phyloP scores from a whole-genome alignment of 2,113 vertebrate species.

The Calidris pygmaea region DNA sequence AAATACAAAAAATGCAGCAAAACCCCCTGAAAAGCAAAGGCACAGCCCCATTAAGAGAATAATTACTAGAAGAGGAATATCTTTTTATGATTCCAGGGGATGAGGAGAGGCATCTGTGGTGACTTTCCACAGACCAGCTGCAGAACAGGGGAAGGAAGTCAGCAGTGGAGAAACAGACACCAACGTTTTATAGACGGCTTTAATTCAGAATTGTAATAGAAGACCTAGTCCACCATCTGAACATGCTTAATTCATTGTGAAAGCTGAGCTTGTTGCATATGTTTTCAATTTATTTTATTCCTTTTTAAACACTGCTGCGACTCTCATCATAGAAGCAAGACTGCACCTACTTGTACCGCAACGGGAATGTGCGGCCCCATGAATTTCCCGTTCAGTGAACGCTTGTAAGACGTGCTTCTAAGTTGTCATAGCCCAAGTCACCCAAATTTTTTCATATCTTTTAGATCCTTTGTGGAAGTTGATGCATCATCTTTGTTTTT shows the following conservation, averaged over 20 bases:
- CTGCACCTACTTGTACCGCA: background rate
- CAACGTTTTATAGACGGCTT: background rate
- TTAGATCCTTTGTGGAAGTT: background rate
- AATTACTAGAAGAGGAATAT: background rate
- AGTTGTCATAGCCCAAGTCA: background rate
- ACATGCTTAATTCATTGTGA: background rate
- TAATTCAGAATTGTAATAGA: background rate
- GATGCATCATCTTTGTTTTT: background rate
- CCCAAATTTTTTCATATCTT: background rate
- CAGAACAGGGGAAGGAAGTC: background rate
- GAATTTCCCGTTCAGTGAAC: background rate
- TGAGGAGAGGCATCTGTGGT: background rate
- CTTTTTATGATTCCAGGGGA: background rate
- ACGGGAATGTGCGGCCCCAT: background rate
- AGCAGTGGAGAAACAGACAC: background rate
- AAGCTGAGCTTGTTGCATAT: background rate
- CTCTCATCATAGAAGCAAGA: background rate
- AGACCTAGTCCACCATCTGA: background rate
- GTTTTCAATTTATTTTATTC: background rate
- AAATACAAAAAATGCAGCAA: background rate
- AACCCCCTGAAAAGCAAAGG: background rate
- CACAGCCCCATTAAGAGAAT: background rate
- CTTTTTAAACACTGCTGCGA: background rate
- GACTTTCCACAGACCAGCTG: background rate
- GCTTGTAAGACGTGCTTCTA: background rate